A percentile compares a stretch with the other conserved stretches of the same genome.
Conservation (phyloP, 2,888 invertebrate genomes). For the Hoplodrina ambigua region DNA sequence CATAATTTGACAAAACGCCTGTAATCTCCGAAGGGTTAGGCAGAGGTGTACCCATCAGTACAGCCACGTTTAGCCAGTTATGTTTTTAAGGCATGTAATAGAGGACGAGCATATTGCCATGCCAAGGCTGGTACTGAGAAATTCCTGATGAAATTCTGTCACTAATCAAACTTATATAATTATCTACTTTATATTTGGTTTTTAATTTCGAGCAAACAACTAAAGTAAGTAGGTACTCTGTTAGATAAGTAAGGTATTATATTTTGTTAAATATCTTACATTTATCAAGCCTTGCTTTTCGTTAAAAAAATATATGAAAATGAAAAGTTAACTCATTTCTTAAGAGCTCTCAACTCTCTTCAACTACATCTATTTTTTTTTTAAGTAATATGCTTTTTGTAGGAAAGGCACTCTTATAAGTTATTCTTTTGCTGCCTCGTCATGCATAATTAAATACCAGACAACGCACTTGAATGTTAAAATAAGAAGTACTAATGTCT, state of each 20-base stretch:
- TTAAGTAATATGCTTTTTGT: neutral
- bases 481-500: neutral
- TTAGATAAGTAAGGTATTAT: neutral
- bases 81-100: too few relatives aligned
- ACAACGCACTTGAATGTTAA: conserved; percentile 40
- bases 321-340: neutral
- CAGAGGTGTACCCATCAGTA: too few relatives aligned
- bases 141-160: neutral
- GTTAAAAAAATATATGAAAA: neutral
- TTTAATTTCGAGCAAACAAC: neutral
- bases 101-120: too few relatives aligned
- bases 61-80: too few relatives aligned
- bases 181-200: neutral
- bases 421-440: conserved; percentile 18
- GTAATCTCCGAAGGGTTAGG: too few relatives aligned
- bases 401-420: neutral
- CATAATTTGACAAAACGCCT: too few relatives aligned
- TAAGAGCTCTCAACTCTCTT: neutral
- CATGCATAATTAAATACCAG: conserved; percentile 41
- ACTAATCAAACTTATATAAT: too few relatives aligned
- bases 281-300: conserved; percentile 1
- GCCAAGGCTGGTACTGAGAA: too few relatives aligned
- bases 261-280: neutral
- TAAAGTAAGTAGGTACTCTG: neutral
- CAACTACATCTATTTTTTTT: conserved; percentile 6